Evolutionary conservation across 2,797 vertebrate species (phyloP).

Genomic region (Eptatretus atami): DNA sequence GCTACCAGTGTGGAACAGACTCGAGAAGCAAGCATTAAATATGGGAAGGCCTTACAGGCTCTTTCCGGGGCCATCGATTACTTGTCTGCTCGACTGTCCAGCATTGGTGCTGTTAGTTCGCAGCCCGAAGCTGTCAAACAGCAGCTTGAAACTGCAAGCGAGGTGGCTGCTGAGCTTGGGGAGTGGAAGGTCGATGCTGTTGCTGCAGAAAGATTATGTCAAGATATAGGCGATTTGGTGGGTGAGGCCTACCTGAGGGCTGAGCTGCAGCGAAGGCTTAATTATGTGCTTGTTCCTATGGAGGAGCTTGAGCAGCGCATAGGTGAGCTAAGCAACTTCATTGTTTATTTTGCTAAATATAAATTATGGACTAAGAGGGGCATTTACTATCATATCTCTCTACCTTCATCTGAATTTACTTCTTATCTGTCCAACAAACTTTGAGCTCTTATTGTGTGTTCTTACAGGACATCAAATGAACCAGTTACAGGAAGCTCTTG

Average conservation of each 20-base stretch:
- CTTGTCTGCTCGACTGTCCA: constrained; percentile 33
- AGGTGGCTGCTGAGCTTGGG: constrained; percentile 61
- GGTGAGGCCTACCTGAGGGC: constrained; percentile 74
- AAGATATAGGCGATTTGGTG: constrained; percentile 46
- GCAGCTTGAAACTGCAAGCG: constrained; percentile 63
- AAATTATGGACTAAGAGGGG: too few relatives aligned
- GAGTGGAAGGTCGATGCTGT: constrained; percentile 28
- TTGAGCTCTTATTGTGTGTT: background rate
- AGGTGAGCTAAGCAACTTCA: constrained; percentile 19
- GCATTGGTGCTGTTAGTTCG: constrained; percentile 41
- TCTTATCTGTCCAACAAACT: constrained; percentile 6
- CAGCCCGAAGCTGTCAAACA: constrained; percentile 57
- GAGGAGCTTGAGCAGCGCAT: constrained; percentile 62
- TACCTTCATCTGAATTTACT: background rate
- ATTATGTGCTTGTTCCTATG: constrained; percentile 44
- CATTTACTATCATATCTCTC: background rate
- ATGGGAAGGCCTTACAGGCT: constrained; percentile 38
- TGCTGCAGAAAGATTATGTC: constrained; percentile 39
- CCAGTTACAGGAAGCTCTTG: constrained; percentile 59
- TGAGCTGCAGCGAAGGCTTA: constrained; percentile 62
- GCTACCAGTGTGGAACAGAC: constrained; percentile 56
- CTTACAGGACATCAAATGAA: constrained; percentile 52
- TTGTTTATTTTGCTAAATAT: background rate
- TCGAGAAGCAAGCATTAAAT: constrained; percentile 45
- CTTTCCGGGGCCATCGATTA: constrained; percentile 37